A percentile compares a stretch with the other conserved stretches of the same genome.
These are phyloP conservation scores for Salpingus planirostris DNA, from an alignment of 2,888 invertebrate species.

Conservation along the genomic window DNA sequence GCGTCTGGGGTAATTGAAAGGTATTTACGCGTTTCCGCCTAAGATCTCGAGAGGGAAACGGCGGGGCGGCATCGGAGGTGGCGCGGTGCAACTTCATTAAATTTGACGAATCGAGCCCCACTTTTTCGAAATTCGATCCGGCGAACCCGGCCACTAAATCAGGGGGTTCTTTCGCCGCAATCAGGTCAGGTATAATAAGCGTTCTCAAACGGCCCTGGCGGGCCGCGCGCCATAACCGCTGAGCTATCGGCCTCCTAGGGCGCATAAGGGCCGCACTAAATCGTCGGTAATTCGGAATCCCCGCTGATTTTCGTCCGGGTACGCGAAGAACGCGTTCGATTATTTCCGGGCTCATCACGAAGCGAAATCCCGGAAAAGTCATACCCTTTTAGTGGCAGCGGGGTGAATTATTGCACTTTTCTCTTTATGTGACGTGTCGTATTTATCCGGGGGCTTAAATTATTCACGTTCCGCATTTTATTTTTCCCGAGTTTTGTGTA, in stretches of 20 bases:
- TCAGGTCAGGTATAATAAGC: no score
- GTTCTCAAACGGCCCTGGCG: slow-evolving; percentile 24
- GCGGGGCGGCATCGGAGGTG: no score
- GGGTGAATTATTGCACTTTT: slow-evolving; percentile 14
- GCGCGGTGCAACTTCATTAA: slow-evolving; percentile 9
- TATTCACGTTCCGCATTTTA: slow-evolving; percentile 14
- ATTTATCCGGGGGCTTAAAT: slow-evolving; percentile 13
- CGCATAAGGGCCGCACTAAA: slow-evolving; percentile 35
- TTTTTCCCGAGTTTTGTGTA: slow-evolving; percentile 8
- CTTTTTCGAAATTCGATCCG: slow-evolving; percentile 4
- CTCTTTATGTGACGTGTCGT: slow-evolving; percentile 13
- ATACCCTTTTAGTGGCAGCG: no score
- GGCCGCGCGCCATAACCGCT: slow-evolving; percentile 27
- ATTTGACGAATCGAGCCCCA: slow-evolving; percentile 7
- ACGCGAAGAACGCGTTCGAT: no score
- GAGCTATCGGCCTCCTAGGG: slow-evolving; percentile 35
- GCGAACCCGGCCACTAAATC: no score
- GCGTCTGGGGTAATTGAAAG: slow-evolving; percentile 10
- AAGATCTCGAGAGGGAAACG: slow-evolving; percentile 4
- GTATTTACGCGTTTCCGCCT: slow-evolving; percentile 11
- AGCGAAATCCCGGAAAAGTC: not conserved
- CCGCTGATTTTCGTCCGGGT: slow-evolving; percentile 14
- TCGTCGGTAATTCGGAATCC: slow-evolving; percentile 33
- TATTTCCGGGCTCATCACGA: no score
- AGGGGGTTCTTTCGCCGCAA: not conserved